Percentiles rank a stretch among this genome's conserved stretches.
These are phyloP conservation scores for Cylloceria caligata DNA, from an alignment of 2,888 invertebrate species.

Conservation along the genomic window DNA sequence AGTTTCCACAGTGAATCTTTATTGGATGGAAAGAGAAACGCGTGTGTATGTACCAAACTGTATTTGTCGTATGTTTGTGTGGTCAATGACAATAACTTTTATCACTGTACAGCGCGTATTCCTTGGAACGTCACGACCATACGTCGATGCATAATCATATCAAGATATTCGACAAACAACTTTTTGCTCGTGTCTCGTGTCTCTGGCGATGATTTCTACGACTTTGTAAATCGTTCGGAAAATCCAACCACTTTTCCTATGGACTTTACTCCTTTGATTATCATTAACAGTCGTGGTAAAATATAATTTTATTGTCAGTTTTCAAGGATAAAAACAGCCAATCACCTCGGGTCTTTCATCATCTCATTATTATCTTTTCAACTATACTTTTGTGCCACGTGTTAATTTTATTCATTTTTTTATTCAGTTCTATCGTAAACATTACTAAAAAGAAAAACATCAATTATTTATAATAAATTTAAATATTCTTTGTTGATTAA, in stretches of 20 bases:
- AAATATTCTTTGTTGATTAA: too few species aligned
- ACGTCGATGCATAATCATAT: conserved; percentile 9
- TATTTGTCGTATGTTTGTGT: background rate
- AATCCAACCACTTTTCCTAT: conserved; percentile 13
- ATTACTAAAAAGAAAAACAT: background rate
- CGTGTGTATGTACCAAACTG: background rate
- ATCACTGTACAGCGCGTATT: background rate
- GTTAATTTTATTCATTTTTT: background rate
- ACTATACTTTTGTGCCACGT: background rate
- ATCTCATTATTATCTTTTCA: background rate
- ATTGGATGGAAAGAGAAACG: background rate
- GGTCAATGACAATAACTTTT: conserved; percentile 10
- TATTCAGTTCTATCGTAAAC: background rate
- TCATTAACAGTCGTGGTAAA: background rate
- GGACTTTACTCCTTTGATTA: background rate
- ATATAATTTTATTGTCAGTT: background rate
- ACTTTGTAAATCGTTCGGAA: conserved; percentile 38
- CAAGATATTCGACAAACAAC: conserved; percentile 50
- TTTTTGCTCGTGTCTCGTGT: conserved; percentile 25
- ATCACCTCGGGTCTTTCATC: background rate
- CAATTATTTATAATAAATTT: too few species aligned
- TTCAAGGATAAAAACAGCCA: background rate
- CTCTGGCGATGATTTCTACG: background rate
- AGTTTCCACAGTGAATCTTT: background rate
- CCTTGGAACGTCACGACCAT: background rate